Conservation (phyloP, 2,113 vertebrate genomes). For the Poeciliopsis occidentalis region DNA sequence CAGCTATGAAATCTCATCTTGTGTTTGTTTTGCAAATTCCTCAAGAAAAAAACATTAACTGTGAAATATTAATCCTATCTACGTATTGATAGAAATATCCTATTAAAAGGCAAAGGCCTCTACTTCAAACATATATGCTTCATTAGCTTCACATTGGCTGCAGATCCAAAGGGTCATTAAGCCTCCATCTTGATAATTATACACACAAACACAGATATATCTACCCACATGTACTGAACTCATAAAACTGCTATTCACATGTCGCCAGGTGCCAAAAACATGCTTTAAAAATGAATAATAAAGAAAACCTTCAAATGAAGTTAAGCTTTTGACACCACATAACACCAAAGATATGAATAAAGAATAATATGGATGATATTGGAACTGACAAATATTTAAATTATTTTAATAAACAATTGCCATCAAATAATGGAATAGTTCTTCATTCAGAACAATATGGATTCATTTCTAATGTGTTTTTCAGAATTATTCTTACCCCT, state of each 20-base stretch:
- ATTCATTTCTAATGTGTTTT: background rate
- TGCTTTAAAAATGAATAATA: background rate
- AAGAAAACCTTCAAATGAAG: background rate
- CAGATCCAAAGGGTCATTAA: constrained; percentile 82
- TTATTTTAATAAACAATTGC: background rate
- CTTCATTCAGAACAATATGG: background rate
- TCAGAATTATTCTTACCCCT: background rate
- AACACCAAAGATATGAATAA: background rate
- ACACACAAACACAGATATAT: constrained; percentile 41
- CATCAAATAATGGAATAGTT: background rate
- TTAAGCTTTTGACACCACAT: background rate
- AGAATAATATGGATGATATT: background rate
- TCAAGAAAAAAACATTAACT: constrained; percentile 85
- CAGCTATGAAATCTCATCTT: constrained; percentile 79
- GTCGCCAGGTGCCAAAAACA: constrained; percentile 29
- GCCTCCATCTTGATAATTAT: constrained; percentile 68
- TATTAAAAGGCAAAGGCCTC: constrained; percentile 73
- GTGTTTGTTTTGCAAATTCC: constrained; percentile 84
- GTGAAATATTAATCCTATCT: constrained; percentile 86
- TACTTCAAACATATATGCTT: constrained; percentile 79
- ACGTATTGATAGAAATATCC: constrained; percentile 82
- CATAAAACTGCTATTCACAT: constrained; percentile 31
- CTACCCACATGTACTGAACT: constrained; percentile 24
- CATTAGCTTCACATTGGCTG: constrained; percentile 78
- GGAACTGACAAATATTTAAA: background rate